These are phyloP conservation scores for Mythimna loreyi DNA, from an alignment of 2,888 invertebrate species.

Conservation along the genomic window DNA sequence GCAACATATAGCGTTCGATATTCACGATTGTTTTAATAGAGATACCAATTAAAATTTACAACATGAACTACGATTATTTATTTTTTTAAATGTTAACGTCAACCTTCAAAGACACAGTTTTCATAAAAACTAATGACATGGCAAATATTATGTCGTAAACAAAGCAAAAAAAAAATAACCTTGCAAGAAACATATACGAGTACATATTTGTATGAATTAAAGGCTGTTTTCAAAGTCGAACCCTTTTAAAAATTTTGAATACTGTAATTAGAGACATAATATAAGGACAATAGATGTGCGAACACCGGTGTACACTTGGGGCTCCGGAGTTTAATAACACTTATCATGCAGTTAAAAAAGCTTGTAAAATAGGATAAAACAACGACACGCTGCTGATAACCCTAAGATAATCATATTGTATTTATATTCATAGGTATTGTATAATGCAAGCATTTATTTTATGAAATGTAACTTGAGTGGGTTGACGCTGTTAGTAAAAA, in stretches of 20 bases:
- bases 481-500: no score
- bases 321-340: no score
- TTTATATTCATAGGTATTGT: no score
- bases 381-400: no score
- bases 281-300: no score
- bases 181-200: background rate
- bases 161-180: background rate
- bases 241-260: no score
- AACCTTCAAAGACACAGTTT: background rate
- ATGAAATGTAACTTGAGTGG: no score
- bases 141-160: background rate
- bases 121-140: conserved; percentile 4
- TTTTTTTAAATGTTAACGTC: background rate
- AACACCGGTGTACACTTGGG: no score
- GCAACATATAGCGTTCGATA: conserved; percentile 1
- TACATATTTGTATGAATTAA: background rate
- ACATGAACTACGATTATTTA: background rate
- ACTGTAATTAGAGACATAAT: no score
- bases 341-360: background rate
- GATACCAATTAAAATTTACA: background rate
- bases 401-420: no score
- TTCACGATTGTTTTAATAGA: background rate
- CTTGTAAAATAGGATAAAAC: no score
- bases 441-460: no score
- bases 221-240: background rate